Percentiles rank a stretch among this genome's conserved stretches.
phyloP scores from a whole-genome alignment of 2,888 invertebrate species.

The Pandemis heparana region DNA sequence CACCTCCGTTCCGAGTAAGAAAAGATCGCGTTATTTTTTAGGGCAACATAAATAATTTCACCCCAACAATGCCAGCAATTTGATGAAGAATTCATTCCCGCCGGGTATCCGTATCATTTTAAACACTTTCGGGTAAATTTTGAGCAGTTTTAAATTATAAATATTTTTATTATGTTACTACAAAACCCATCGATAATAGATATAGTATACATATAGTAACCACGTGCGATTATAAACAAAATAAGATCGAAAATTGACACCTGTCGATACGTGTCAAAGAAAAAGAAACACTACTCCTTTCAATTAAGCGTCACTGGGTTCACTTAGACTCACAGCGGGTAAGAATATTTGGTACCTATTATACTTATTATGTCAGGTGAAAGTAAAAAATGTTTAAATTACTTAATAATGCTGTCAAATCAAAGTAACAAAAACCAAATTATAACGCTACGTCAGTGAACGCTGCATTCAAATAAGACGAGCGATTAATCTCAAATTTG shows the following conservation, averaged over 20 bases:
- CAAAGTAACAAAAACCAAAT: neutral
- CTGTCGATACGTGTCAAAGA: too few relatives aligned
- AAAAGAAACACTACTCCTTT: too few relatives aligned
- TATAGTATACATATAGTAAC: too few relatives aligned
- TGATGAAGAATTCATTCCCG: constrained; percentile 38
- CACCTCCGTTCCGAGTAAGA: constrained; percentile 39
- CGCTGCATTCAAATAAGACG: constrained; percentile 45
- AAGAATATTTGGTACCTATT: too few relatives aligned
- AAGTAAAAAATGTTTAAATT: neutral
- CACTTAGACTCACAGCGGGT: too few relatives aligned
- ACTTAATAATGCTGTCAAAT: neutral
- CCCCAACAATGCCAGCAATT: constrained; percentile 41
- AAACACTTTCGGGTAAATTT: neutral
- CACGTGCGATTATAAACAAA: too few relatives aligned
- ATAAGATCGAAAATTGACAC: too few relatives aligned
- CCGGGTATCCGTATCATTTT: neutral
- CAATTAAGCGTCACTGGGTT: too few relatives aligned
- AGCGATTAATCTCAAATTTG: constrained; percentile 55
- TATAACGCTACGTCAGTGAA: constrained; percentile 17
- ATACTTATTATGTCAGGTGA: too few relatives aligned
- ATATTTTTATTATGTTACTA: too few relatives aligned
- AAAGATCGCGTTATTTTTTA: constrained; percentile 46
- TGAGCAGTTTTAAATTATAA: neutral
- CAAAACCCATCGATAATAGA: too few relatives aligned
- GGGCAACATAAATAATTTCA: constrained; percentile 45